Conservation (phyloP, 1,140 invertebrate species). For the Gonatopus flavifemur region DNA sequence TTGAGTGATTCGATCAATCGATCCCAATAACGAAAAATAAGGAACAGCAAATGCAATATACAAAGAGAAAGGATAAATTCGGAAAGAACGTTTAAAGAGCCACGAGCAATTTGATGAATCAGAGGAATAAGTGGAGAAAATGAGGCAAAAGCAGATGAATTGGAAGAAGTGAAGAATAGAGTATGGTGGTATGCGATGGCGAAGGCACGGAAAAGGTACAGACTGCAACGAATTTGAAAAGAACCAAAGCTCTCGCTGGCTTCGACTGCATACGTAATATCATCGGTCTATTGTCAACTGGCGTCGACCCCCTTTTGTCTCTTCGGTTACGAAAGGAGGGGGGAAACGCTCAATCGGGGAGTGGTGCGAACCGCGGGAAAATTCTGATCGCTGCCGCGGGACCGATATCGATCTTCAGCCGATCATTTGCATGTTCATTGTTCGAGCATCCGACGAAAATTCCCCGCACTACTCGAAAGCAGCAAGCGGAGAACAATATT, state of each 20-base stretch:
- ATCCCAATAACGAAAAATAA: too few relatives aligned
- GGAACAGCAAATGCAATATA: too few relatives aligned
- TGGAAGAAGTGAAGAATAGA: constrained; percentile 20
- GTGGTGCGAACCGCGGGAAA: constrained; percentile 39
- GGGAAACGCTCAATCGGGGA: constrained; percentile 3
- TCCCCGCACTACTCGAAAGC: too few relatives aligned
- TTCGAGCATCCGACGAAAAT: constrained; percentile 51
- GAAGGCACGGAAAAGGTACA: constrained; percentile 35
- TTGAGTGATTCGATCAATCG: too few relatives aligned
- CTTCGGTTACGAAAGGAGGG: constrained; percentile 17
- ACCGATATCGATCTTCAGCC: constrained; percentile 57
- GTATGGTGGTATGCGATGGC: too few relatives aligned
- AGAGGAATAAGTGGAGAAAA: background rate
- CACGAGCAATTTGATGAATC: too few relatives aligned
- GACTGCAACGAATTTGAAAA: constrained; percentile 57
- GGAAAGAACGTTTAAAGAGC: too few relatives aligned
- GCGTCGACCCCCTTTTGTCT: constrained; percentile 48
- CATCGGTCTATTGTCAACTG: constrained; percentile 51
- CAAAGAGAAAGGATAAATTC: too few relatives aligned
- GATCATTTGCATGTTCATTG: constrained; percentile 61
- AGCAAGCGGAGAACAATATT: constrained; percentile 32
- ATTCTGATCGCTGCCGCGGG: constrained; percentile 52
- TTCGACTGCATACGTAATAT: constrained; percentile 57
- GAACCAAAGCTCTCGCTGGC: constrained; percentile 47
- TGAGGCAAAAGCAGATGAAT: constrained; percentile 16